Evolutionary conservation across 2,888 invertebrate species (phyloP).

Genomic region (Pseudoips prasinana): DNA sequence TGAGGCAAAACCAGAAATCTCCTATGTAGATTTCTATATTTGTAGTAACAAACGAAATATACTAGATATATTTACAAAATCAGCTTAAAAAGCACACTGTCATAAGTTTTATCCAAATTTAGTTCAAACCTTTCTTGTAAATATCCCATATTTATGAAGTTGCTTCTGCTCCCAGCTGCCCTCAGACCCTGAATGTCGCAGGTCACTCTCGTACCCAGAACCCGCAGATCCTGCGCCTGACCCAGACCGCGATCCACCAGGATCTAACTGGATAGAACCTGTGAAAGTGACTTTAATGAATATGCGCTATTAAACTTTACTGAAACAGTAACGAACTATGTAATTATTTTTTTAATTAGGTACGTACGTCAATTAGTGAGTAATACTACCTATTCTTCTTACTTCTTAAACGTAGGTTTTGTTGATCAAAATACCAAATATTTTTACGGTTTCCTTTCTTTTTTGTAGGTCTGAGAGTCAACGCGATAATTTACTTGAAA

Average conservation of each 20-base stretch:
- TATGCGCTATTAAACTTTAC: background rate
- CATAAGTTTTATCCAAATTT: no score
- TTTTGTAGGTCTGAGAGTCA: no score
- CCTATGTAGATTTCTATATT: no score
- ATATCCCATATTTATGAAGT: constrained; percentile 59
- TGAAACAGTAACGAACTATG: background rate
- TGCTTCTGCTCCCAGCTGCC: constrained; percentile 66
- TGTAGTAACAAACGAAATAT: no score
- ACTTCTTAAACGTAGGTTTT: background rate
- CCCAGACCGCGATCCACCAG: constrained; percentile 53
- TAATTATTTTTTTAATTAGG: background rate
- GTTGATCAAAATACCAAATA: background rate
- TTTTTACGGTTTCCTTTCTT: background rate
- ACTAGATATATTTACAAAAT: no score
- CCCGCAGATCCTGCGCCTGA: constrained; percentile 76
- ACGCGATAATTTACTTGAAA: no score
- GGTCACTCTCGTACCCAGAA: constrained; percentile 81
- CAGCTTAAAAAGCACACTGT: no score
- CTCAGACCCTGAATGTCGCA: constrained; percentile 67
- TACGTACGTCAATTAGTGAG: background rate
- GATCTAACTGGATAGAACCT: constrained; percentile 61
- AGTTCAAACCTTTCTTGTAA: constrained; percentile 66
- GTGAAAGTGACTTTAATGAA: constrained; percentile 1
- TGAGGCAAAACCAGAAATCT: no score
- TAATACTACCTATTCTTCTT: no score